Evolutionary conservation across 2,888 invertebrate species (phyloP).

Genomic region (Scaptomyza flava): DNA sequence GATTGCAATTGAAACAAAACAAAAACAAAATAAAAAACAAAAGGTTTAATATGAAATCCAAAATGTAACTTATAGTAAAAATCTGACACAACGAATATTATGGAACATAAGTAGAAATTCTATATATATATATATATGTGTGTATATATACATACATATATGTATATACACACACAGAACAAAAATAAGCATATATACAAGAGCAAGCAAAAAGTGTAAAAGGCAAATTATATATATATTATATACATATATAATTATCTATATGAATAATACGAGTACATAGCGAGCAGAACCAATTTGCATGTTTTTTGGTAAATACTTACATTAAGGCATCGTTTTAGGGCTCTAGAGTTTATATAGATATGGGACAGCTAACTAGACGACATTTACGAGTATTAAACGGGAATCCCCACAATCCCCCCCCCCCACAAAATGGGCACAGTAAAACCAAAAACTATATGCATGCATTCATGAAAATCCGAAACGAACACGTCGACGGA

Average conservation of each 20-base stretch:
- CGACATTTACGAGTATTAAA: slow-evolving; percentile 35
- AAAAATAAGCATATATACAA: slow-evolving; percentile 78
- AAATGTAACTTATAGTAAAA: slow-evolving; percentile 82
- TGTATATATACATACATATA: slow-evolving; percentile 26
- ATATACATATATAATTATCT: slow-evolving; percentile 59
- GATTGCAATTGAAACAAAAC: slow-evolving; percentile 28
- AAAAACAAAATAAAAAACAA: slow-evolving; percentile 46
- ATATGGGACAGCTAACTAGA: slow-evolving; percentile 38
- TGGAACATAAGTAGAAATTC: slow-evolving; percentile 85
- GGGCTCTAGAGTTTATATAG: slow-evolving; percentile 71
- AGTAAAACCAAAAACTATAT: not conserved
- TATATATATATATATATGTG: slow-evolving; percentile 75
- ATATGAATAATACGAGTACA: slow-evolving; percentile 62
- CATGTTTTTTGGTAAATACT: slow-evolving; percentile 70
- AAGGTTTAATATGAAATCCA: slow-evolving; percentile 74
- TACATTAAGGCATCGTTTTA: slow-evolving; percentile 74
- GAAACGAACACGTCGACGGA: slow-evolving; percentile 4
- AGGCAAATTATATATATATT: slow-evolving; percentile 51
- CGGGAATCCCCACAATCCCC: not conserved
- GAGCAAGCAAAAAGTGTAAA: slow-evolving; percentile 14
- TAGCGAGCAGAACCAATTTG: slow-evolving; percentile 78
- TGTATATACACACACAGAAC: slow-evolving; percentile 64
- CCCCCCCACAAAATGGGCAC: slow-evolving; percentile 4
- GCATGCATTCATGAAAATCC: slow-evolving; percentile 8
- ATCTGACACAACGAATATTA: slow-evolving; percentile 85